Evolutionary conservation across 53 echinoderm and acorn worm genomes (phyloP), one percentile per base, ranked within the genome.

Genomic region (Crossaster papposus): DNA sequence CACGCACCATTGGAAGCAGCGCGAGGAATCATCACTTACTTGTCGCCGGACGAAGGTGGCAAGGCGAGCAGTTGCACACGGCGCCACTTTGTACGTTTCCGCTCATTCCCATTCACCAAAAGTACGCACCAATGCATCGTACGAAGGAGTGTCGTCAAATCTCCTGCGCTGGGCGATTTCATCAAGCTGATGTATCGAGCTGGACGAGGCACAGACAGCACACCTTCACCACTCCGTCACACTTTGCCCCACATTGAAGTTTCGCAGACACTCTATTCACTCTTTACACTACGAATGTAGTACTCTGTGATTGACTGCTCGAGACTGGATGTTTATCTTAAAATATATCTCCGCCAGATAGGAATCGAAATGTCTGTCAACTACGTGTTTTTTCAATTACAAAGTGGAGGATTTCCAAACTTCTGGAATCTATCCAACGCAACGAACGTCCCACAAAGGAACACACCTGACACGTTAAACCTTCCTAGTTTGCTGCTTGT

Each of bases 401-500:
- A 87, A 20, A 72, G 17, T 63, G 62, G 74, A 36, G 87, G 74
- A 12, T 77, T 77, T 33, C 44, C 76, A 54, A 85, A 72, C 32
- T 51, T 54, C 23, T 85, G 85, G 85, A 85, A 85, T 85, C 85
- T 85, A 74, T 73, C 85, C 24, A 85, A 85, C 32, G 31, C 85
- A n/a, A 85, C 85, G 24, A 74, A 36, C n/a, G 73, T 28, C 31
- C 73, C 30, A 33, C 54, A 37, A 23, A 23, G 74, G 23, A n/a
- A 55, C 44, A 74, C 54, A 23, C 4, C 75, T 24, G 54, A 20
- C 33, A 28, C 73, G 54, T 54, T 54, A n/a, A 85, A 85, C 54
- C 36, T 54, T 20, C 85, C 85, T 4, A 73, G 54, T 68, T 64
- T 97, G 18, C 95, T 94, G 52, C 80, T 97, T 70, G 85, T 91